These are phyloP conservation scores for Micoletzkya japonica DNA, from an alignment of 2,888 invertebrate species.

Conservation along the genomic window DNA sequence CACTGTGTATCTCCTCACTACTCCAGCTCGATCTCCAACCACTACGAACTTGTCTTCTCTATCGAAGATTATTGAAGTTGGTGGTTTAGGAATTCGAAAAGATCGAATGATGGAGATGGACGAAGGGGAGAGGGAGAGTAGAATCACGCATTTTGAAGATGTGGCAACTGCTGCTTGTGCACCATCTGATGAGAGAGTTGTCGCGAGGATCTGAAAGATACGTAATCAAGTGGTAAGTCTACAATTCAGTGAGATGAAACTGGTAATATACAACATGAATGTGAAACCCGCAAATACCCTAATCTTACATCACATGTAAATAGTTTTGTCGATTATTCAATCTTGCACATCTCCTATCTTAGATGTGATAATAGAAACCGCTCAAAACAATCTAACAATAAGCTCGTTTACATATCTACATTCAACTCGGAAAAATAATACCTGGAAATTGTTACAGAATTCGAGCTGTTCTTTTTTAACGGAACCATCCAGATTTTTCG, in stretches of 20 bases:
- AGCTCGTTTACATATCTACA: not conserved
- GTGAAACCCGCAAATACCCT: too few species aligned
- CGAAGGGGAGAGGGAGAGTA: not conserved
- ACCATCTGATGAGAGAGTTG: conserved; percentile 18
- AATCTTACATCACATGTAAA: too few species aligned
- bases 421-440: not conserved
- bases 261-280: not conserved
- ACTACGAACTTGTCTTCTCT: conserved; percentile 9
- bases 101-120: not conserved
- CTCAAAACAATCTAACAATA: too few species aligned
- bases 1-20: conserved; percentile 25
- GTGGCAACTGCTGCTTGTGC: conserved; percentile 19
- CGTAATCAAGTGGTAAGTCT: not conserved
- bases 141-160: conserved; percentile 5
- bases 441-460: conserved; percentile 24
- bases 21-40: conserved; percentile 27
- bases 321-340: too few species aligned
- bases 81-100: conserved; percentile 28
- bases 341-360: too few species aligned
- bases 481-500: conserved; percentile 17
- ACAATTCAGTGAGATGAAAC: not conserved
- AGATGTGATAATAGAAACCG: too few species aligned
- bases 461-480: conserved; percentile 15
- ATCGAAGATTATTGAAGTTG: conserved; percentile 24
- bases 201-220: conserved; percentile 9